Conservation (phyloP, 2,888 invertebrate species). For the Ophonus ardosiacus region DNA sequence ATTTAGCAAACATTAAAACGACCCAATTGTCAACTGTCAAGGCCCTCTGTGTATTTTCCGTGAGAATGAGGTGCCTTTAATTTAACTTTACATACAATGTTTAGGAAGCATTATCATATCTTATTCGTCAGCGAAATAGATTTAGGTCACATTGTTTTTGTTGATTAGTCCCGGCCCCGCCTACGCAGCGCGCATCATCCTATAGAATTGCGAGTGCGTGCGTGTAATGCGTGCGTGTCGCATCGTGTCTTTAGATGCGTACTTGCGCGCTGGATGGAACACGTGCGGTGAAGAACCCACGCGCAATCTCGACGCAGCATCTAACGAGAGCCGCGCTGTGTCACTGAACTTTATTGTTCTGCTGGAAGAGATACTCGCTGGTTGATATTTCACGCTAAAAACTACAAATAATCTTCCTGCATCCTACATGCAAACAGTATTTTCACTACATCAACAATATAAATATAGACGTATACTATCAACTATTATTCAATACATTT, state of each 20-base stretch:
- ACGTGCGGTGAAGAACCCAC: constrained; percentile 44
- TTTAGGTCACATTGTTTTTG: constrained; percentile 55
- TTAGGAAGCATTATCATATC: constrained; percentile 18
- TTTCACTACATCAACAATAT: background rate
- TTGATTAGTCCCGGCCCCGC: constrained; percentile 29
- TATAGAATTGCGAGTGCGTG: background rate
- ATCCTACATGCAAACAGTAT: background rate
- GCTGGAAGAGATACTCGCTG: constrained; percentile 7
- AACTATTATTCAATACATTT: too few relatives aligned
- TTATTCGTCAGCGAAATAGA: background rate
- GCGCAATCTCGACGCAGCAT: constrained; percentile 28
- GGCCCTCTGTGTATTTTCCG: background rate
- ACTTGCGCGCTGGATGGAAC: constrained; percentile 9
- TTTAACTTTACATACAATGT: constrained; percentile 30
- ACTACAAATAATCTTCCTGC: background rate
- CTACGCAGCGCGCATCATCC: background rate
- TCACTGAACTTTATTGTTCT: constrained; percentile 47
- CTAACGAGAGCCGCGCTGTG: constrained; percentile 36
- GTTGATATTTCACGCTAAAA: background rate
- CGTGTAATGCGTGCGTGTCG: background rate
- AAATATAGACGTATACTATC: too few relatives aligned
- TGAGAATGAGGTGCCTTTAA: background rate
- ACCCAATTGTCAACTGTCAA: background rate
- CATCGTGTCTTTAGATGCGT: constrained; percentile 19
- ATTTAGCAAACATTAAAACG: background rate